Evolutionary conservation across 1,140 invertebrate genomes (phyloP).

Genomic region (Galleria mellonella): DNA sequence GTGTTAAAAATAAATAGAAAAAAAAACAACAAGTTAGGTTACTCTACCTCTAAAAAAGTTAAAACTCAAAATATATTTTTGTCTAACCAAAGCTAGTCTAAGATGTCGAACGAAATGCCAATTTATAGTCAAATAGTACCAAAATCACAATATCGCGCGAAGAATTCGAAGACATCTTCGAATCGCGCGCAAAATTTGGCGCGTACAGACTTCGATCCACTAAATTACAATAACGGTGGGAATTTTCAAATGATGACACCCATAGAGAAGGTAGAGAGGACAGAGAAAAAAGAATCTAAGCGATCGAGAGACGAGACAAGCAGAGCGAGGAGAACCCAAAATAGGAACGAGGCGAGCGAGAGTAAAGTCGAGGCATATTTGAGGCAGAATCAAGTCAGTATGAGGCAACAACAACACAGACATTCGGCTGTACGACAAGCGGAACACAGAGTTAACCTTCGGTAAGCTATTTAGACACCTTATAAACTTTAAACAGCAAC

Average conservation of each 20-base stretch:
- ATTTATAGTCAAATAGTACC: constrained; percentile 71
- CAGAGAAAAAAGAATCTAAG: constrained; percentile 26
- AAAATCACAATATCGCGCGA: constrained; percentile 53
- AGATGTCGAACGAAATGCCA: constrained; percentile 67
- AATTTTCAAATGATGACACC: constrained; percentile 54
- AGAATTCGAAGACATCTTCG: constrained; percentile 24
- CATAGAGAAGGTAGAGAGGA: constrained; percentile 40
- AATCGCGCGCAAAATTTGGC: constrained; percentile 26
- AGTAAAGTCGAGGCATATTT: constrained; percentile 67
- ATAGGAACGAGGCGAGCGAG: constrained; percentile 41
- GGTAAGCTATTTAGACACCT: constrained; percentile 25
- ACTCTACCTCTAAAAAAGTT: constrained; percentile 2
- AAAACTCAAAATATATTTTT: constrained; percentile 27
- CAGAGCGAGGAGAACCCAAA: constrained; percentile 21
- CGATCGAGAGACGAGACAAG: constrained; percentile 37
- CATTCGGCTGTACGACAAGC: constrained; percentile 64
- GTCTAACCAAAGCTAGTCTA: constrained; percentile 57
- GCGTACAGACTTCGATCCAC: constrained; percentile 56
- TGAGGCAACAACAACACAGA: constrained; percentile 60
- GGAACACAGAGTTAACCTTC: constrained; percentile 66
- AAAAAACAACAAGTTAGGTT: constrained; percentile 4
- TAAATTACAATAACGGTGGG: constrained; percentile 68
- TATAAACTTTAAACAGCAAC: too few relatives aligned
- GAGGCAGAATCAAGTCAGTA: constrained; percentile 65
- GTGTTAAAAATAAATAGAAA: constrained; percentile 2